Evolutionary conservation across 2,113 vertebrate genomes (phyloP).

Genomic region (Pseudolaguvia tuberculata): DNA sequence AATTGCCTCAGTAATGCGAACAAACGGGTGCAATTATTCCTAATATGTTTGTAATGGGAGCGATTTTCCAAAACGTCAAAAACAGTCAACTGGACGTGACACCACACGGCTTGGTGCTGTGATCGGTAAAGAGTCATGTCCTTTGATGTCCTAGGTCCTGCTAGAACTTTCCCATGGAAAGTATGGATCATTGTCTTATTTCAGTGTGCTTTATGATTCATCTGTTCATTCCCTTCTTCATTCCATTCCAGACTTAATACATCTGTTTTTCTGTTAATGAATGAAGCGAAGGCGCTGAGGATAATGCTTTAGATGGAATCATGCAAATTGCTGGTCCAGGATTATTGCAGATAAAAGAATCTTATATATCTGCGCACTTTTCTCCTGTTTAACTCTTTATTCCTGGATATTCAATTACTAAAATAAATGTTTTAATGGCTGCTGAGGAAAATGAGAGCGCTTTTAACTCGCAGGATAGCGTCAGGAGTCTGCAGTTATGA

Average conservation of each 20-base stretch:
- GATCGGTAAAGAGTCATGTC: neutral
- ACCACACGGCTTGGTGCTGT: neutral
- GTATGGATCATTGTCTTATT: neutral
- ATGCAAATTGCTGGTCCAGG: slow-evolving; percentile 43
- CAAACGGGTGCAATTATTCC: slow-evolving; percentile 33
- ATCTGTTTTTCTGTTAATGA: slow-evolving; percentile 25
- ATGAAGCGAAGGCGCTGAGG: slow-evolving; percentile 32
- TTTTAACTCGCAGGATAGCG: slow-evolving; percentile 47
- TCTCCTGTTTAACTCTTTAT: neutral
- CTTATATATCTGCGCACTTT: neutral
- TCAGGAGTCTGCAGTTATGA: slow-evolving; percentile 65
- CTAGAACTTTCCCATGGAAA: neutral
- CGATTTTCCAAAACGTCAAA: slow-evolving; percentile 8
- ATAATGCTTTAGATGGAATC: slow-evolving; percentile 48
- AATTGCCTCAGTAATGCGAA: slow-evolving; percentile 5
- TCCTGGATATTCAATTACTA: slow-evolving; percentile 13
- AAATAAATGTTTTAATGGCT: slow-evolving; percentile 28
- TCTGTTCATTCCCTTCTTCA: too few relatives aligned
- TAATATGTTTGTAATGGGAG: slow-evolving; percentile 16
- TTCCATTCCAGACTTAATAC: slow-evolving; percentile 7
- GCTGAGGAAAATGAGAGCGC: neutral
- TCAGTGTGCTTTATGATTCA: slow-evolving; percentile 2
- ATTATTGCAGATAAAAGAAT: slow-evolving; percentile 46
- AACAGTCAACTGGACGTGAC: slow-evolving; percentile 1
- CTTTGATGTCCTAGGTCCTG: neutral